Evolutionary conservation across 2,888 invertebrate species (phyloP), one percentile per base, ranked within the genome.

Genomic region (Cataglyphis livida): DNA sequence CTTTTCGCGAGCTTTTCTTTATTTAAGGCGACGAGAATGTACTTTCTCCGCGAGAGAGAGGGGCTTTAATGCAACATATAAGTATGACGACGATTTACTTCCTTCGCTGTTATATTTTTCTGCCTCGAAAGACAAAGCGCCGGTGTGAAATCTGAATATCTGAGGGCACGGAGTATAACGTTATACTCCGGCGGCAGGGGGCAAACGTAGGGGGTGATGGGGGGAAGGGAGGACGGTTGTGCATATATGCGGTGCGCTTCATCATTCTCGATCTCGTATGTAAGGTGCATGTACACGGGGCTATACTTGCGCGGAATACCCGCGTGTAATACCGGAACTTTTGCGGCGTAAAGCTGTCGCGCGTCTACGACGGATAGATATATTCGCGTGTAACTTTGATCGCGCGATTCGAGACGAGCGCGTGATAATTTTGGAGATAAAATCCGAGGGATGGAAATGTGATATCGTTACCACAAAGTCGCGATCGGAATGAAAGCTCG

Each of bases 251-350:
- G 71, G 85, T 71, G 73, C 83, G 85, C 85, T 89, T 87, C 89
- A 84, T 89, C 89, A 87, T 89, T 87, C 89, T 81, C 87, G 89
- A 89, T 89, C 85, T 87, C 70, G 82, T 73, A 84, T 86, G 84
- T 84, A 84, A 82, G 76, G 82, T 75, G 82, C 76, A 81, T 82
- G 83, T 85, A 84, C 73, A 51, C 7, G 59, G 54, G 54, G 74
- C 66, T 44, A 64, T 82, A 82, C 85, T 86, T 79, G 76, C 84
- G 70, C 70, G 54, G 83, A 84, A 84, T 83, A 86, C n/a, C 73
- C 83, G 73, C 68, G 76, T 85, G 85, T 75, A 81, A 82, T 78
- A 75, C 59, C 70, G 78, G 70, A 82, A 87, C 71, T 79, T 79
- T 35, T 59, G 35, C 32, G 44, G 12, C 21, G 41, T 59, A 71